Base-by-base conservation (phyloP, 2,888 invertebrate genomes). In the Molorchus minor region DNA sequence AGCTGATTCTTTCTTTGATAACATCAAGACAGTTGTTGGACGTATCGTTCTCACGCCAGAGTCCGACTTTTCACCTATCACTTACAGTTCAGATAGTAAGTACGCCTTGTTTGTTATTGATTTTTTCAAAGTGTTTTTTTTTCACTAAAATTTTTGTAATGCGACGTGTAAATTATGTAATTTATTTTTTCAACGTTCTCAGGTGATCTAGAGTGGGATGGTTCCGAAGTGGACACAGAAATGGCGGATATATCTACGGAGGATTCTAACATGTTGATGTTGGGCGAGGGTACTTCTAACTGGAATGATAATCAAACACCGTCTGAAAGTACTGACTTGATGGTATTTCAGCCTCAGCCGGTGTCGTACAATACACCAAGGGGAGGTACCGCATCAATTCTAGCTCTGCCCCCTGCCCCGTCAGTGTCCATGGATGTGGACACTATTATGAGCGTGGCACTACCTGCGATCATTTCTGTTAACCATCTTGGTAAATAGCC, bases 191-290 rank as follows among this genome's bases (percentile, higher is more conserved):
- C 15, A 15, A 38, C 38, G 15, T 12, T 20, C 53, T 29, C 74
- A 87, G 87, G 86, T 74, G 91, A 90, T 73, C 84, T 89, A 10
- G 92, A 92, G 69, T 92, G 91, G 86, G 92, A 92, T 73, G 85
- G 86, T 2, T 86, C 87, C 55, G 90, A 88, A 70, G 82, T 83
- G 35, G 89, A 88, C 45, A 80, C 80, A 8, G 84, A 84, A 66
- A 80, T 83, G 77, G 77, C 81, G 0, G 83, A 83, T 56, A 76
- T 79, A 15, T 56, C 61, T 25, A 17, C 68, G 58, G 61, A 68
- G 1, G 63, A 53, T 47, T 25, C 58, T 7, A 62, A 63, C 16
- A 54, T 70, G 43, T 58, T 69, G 21, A 69, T 69, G 70, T 47
- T 70, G 16, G 60, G 56, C 12, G 65, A 69, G 51, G 58, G 59